Evolutionary conservation across 2,888 invertebrate species (phyloP).

Genomic region (Dysmachus trigonus): DNA sequence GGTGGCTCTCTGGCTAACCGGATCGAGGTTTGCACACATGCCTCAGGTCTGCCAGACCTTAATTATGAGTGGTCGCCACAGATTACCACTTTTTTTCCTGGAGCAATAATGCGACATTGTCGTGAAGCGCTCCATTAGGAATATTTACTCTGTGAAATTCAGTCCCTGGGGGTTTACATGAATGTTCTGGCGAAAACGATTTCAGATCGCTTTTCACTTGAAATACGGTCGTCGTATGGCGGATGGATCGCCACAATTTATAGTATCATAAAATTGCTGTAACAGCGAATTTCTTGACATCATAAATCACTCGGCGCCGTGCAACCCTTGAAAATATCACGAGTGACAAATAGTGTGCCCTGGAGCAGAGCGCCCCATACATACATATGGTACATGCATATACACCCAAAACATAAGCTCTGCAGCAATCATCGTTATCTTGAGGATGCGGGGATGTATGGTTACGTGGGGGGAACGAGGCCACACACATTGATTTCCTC

Average conservation of each 20-base stretch:
- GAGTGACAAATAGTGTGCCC: conserved; percentile 4
- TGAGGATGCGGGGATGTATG: not conserved
- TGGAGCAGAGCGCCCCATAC: not conserved
- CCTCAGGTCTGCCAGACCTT: not conserved
- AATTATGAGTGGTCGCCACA: conserved; percentile 1
- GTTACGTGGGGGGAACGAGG: not conserved
- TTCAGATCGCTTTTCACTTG: not conserved
- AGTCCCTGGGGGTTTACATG: not conserved
- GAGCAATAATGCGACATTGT: not conserved
- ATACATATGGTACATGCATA: no score
- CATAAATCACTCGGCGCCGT: conserved; percentile 3
- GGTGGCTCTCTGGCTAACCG: no score
- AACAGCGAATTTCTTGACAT: not conserved
- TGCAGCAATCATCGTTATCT: not conserved
- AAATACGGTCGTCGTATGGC: not conserved
- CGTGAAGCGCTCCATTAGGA: not conserved
- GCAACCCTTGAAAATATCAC: not conserved
- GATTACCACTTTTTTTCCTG: not conserved
- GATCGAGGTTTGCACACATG: not conserved
- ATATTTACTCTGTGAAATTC: not conserved
- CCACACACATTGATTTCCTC: not conserved
- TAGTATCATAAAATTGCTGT: not conserved
- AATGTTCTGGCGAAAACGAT: not conserved
- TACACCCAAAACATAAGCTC: not conserved
- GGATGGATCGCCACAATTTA: not conserved